Percentiles rank a stretch among this genome's conserved stretches.
These are phyloP conservation scores for Papilio xuthus DNA, from an alignment of 1,140 invertebrate species.

Conservation along the genomic window DNA sequence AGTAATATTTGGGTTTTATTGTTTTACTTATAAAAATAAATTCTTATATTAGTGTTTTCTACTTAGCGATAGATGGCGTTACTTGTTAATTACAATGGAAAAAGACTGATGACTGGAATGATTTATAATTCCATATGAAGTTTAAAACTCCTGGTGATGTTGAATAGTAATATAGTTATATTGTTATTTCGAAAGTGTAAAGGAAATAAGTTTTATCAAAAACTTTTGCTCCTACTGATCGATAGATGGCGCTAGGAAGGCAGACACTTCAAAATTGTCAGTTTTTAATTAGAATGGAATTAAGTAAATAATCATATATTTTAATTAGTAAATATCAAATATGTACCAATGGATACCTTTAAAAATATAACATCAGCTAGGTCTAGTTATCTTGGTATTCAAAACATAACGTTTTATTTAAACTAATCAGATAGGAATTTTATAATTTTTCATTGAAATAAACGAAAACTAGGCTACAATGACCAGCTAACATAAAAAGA, in stretches of 20 bases:
- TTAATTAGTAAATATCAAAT: too few relatives aligned
- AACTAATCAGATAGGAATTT: too few relatives aligned
- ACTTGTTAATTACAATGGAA: not conserved
- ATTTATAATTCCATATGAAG: not conserved
- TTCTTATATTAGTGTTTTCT: constrained; percentile 27
- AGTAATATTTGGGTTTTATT: too few relatives aligned
- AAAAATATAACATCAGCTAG: too few relatives aligned
- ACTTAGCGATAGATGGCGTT: constrained; percentile 56
- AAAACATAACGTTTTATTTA: too few relatives aligned
- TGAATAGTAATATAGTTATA: not conserved
- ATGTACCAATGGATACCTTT: too few relatives aligned
- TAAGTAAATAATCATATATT: too few relatives aligned
- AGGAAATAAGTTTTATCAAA: not conserved
- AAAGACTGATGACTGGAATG: not conserved
- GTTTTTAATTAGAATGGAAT: not conserved
- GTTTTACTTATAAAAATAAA: not conserved
- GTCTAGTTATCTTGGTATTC: too few relatives aligned
- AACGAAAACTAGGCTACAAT: too few relatives aligned
- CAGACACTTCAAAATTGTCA: too few relatives aligned
- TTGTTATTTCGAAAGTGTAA: constrained; percentile 8
- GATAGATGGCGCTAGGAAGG: not conserved
- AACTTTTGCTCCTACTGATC: not conserved
- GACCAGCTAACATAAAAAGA: too few relatives aligned
- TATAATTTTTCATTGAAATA: too few relatives aligned
- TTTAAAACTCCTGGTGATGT: not conserved